Evolutionary conservation across 1,140 invertebrate species (phyloP).

Genomic region (Ridgeia piscesae): DNA sequence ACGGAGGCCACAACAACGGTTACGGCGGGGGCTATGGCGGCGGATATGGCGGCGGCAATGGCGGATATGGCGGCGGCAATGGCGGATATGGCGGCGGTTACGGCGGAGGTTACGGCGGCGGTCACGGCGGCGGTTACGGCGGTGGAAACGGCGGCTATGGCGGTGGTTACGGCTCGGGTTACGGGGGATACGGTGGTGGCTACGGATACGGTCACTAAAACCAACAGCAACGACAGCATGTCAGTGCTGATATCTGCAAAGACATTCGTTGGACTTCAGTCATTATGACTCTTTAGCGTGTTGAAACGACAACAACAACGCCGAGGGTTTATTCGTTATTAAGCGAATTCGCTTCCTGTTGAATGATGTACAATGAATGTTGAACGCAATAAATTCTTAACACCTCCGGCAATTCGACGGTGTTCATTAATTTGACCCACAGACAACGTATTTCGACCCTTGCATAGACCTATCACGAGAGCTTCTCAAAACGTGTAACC

Average conservation of each 20-base stretch:
- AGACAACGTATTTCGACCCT: not conserved
- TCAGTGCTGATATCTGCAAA: not conserved
- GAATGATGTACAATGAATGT: not conserved
- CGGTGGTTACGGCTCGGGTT: not conserved
- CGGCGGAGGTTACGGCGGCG: not conserved
- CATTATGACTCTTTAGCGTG: not conserved
- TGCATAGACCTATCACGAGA: not conserved
- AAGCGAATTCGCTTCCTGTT: not conserved
- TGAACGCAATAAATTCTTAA: not conserved
- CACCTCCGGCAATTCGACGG: not conserved
- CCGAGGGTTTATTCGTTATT: not conserved
- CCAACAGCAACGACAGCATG: not conserved
- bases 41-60: not conserved
- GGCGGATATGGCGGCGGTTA: not conserved
- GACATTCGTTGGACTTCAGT: not conserved
- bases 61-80: not conserved
- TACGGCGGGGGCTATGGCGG: not conserved
- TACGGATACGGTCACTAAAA: not conserved
- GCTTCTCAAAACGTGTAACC: no score
- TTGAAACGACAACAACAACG: not conserved
- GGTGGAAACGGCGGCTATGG: not conserved
- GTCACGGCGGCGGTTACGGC: not conserved
- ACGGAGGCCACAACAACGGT: not conserved
- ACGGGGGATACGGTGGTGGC: not conserved
- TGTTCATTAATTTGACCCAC: not conserved